Evolutionary conservation across 2,797 vertebrate species (phyloP), one percentile per base, ranked within the genome.

Genomic region (Chromobotia macracanthus): DNA sequence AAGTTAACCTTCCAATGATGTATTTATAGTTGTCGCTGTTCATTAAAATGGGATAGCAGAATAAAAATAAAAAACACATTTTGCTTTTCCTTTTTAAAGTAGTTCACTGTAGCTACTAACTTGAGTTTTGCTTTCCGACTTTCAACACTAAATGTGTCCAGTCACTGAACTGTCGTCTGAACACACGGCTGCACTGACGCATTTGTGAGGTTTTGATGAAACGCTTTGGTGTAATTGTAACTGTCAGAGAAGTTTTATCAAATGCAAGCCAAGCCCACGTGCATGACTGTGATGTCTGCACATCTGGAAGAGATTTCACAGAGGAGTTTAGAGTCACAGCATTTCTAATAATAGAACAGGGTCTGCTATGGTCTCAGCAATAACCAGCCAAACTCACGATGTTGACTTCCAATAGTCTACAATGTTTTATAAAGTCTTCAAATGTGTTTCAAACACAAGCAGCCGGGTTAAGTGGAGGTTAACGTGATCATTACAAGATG

Each of bases 241-340:
- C n/a, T 44, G 60, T 63, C 15, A 18, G 15, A 31, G 7, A 23
- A 66, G 64, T 16, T 35, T 79, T 46, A 25, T 73, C 16, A n/a
- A 63, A 63, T 2, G 13, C 51, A 65, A 53, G 41, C 77, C 35
- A 11, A 41, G 50, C 73, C 72, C 75, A 55, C 19, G 38, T 77
- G 75, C 44, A 0, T 1, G 31, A 25, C 35, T 61, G 67, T 85
- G 68, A 85, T 63, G 53, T 79, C 75, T 73, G 71, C 82, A 85
- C 85, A 86, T 86, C 83, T 86, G 85, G 85, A 83, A 81, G 28
- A 71, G 68, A 85, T 86, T 64, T 72, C 74, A 60, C 72, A 75
- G 74, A 35, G 31, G 73, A 80, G 78, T 80, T 74, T 53, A 51
- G 61, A 51, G 8, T 66, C 73, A 44, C 31, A 66, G 19, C 16